A percentile compares a stretch with the other conserved stretches of the same genome.
phyloP scores from a whole-genome alignment of 2,797 vertebrate genomes.

The Lutjanus argentimaculatus region DNA sequence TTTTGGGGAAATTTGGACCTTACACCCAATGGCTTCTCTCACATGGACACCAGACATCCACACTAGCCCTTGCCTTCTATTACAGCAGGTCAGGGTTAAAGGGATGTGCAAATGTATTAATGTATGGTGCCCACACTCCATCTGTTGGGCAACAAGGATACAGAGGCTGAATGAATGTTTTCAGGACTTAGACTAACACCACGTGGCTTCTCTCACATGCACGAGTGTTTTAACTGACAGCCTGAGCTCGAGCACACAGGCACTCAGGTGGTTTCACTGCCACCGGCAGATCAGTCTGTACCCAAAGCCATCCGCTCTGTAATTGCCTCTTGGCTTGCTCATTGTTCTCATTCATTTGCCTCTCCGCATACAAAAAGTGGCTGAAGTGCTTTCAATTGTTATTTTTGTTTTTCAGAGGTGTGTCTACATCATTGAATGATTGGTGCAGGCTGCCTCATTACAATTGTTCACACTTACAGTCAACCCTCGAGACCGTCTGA shows the following conservation, averaged over 20 bases:
- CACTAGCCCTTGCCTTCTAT: no score
- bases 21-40: no score
- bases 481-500: constrained; percentile 60
- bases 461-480: constrained; percentile 52
- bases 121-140: constrained; percentile 47
- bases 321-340: constrained; percentile 69
- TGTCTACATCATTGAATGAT: constrained; percentile 65
- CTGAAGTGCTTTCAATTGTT: constrained; percentile 62
- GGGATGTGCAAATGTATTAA: not conserved
- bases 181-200: constrained; percentile 8
- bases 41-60: no score
- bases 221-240: constrained; percentile 36
- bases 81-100: no score
- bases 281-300: constrained; percentile 55
- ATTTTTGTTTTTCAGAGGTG: constrained; percentile 63
- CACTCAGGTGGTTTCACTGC: constrained; percentile 52
- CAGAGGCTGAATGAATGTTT: not conserved
- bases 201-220: constrained; percentile 18
- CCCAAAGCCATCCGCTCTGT: constrained; percentile 53
- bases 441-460: constrained; percentile 55
- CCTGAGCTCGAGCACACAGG: constrained; percentile 30
- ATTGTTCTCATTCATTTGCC: constrained; percentile 72
- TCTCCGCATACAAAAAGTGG: constrained; percentile 59
- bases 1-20: no score
- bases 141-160: constrained; percentile 44